These are phyloP conservation scores for Phortica magna DNA, from an alignment of 2,888 invertebrate genomes.

Conservation along the genomic window DNA sequence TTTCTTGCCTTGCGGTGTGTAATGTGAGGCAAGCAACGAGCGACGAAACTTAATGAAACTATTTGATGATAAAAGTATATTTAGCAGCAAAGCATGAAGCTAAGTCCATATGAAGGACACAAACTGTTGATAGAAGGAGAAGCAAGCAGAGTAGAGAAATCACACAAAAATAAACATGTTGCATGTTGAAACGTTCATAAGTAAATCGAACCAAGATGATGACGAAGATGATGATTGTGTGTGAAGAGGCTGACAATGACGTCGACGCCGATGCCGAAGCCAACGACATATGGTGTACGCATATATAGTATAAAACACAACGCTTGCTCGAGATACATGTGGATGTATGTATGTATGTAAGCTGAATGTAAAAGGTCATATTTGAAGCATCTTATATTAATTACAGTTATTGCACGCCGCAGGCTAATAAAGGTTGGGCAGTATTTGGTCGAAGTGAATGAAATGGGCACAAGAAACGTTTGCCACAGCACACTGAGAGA, in stretches of 20 bases:
- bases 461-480: neutral
- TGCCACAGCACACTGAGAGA: too few relatives aligned
- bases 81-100: neutral
- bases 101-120: neutral
- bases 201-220: neutral
- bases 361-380: conserved; percentile 27
- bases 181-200: conserved; percentile 3
- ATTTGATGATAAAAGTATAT: neutral
- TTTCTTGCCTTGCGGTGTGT: conserved; percentile 15
- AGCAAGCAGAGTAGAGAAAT: neutral
- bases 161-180: conserved; percentile 20
- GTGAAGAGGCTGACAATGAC: neutral
- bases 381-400: conserved; percentile 29
- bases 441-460: neutral
- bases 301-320: neutral
- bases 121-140: neutral
- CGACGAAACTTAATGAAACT: conserved; percentile 16
- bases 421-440: conserved; percentile 3
- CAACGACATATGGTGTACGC: neutral
- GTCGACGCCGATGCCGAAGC: neutral
- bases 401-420: conserved; percentile 26
- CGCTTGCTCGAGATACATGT: neutral
- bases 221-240: too few relatives aligned
- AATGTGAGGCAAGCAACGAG: neutral
- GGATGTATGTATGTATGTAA: neutral